A percentile compares a stretch with the other conserved stretches of the same genome.
phyloP scores from a whole-genome alignment of 2,888 invertebrate species.

The Gandaritis pyraliata region DNA sequence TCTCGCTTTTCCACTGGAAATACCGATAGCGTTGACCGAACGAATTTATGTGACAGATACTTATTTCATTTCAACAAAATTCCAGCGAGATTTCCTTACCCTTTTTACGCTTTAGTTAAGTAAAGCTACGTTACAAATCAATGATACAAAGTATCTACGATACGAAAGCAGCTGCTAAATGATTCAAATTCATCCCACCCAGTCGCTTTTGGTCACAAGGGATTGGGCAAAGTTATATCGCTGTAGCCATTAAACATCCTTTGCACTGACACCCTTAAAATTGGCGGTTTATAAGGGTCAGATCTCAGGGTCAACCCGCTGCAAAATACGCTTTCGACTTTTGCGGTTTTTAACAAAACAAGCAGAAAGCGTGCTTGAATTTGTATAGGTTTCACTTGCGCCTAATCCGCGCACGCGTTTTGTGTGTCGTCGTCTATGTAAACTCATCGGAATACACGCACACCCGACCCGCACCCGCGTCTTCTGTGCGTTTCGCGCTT shows the following conservation, averaged over 20 bases:
- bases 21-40: too few species aligned
- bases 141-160: not conserved
- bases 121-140: not conserved
- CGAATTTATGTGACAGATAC: too few species aligned
- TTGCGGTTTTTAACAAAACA: not conserved
- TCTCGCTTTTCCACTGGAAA: not conserved
- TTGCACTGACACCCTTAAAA: conserved; percentile 1
- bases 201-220: conserved; percentile 5
- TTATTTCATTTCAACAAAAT: too few species aligned
- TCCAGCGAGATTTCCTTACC: too few species aligned
- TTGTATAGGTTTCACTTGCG: too few species aligned
- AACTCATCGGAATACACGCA: too few species aligned
- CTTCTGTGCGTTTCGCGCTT: too few species aligned
- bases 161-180: not conserved
- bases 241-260: conserved; percentile 4
- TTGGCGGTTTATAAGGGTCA: not conserved
- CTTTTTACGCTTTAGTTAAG: not conserved
- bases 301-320: not conserved
- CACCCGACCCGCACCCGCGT: too few species aligned
- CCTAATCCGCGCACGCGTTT: too few species aligned
- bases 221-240: conserved; percentile 5
- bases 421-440: too few species aligned
- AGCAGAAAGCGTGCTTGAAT: too few species aligned
- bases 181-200: conserved; percentile 3
- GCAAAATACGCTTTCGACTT: not conserved